Conservation (phyloP, 2,888 invertebrate species). For the Chrysolina americana region DNA sequence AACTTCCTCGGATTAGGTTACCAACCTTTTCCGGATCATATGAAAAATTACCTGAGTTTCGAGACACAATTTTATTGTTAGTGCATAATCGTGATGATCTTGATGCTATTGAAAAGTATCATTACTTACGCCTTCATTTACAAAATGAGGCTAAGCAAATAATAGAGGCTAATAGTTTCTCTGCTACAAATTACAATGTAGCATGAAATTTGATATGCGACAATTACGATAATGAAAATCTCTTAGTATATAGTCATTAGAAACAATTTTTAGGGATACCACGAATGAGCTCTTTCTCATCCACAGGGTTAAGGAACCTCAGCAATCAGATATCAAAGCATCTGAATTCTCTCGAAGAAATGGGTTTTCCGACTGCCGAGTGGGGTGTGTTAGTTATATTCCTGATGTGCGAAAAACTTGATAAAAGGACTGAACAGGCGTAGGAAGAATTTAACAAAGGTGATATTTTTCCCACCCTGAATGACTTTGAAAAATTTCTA, state of each 20-base stretch:
- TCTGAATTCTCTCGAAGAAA: slow-evolving; percentile 19
- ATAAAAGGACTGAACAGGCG: slow-evolving; percentile 20
- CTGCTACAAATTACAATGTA: slow-evolving; percentile 6
- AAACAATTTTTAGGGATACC: background rate
- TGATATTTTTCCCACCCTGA: background rate
- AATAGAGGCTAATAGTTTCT: background rate
- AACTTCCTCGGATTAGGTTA: background rate
- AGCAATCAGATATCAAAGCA: slow-evolving; percentile 25
- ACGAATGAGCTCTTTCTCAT: background rate
- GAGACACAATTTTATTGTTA: background rate
- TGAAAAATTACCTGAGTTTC: background rate
- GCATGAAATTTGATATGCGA: slow-evolving; percentile 2
- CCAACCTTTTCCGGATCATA: background rate
- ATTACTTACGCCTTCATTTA: background rate
- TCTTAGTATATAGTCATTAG: background rate
- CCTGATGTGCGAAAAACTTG: too few species aligned
- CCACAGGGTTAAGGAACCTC: slow-evolving; percentile 6
- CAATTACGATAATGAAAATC: background rate
- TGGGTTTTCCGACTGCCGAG: slow-evolving; percentile 4
- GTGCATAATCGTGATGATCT: slow-evolving; percentile 2
- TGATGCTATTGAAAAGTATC: background rate
- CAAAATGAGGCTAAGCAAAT: background rate
- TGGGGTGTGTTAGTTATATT: slow-evolving; percentile 29
- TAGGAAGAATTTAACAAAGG: slow-evolving; percentile 26
- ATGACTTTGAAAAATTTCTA: slow-evolving; percentile 11